Conservation (phyloP, 2,888 invertebrate species). For the Lamproptera curius region DNA sequence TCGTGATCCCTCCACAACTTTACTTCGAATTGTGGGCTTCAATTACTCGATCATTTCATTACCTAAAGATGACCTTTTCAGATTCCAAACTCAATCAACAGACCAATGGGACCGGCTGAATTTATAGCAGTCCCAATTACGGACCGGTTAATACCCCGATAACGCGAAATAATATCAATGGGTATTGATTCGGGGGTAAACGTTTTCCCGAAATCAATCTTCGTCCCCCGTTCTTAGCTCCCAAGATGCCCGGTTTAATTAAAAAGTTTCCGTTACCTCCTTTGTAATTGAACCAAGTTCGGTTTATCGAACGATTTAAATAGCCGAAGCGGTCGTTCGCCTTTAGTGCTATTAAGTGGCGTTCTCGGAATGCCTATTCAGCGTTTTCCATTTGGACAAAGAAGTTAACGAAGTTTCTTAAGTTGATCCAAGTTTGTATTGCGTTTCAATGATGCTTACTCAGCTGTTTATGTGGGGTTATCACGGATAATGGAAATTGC, state of each 20-base stretch:
- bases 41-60: neutral
- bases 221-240: conserved; percentile 22
- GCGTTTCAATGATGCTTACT: neutral
- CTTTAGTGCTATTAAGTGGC: conserved; percentile 30
- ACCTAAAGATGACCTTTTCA: neutral
- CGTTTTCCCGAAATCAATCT: conserved; percentile 31
- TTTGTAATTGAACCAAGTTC: conserved; percentile 32
- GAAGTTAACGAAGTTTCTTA: conserved; percentile 5
- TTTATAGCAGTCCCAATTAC: neutral
- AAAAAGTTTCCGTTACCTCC: conserved; percentile 32
- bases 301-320: conserved; percentile 30
- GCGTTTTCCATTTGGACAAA: conserved; percentile 12
- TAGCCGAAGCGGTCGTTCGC: conserved; percentile 27
- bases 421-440: conserved; percentile 11
- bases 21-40: too few relatives aligned
- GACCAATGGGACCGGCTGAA: neutral
- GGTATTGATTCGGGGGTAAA: conserved; percentile 8
- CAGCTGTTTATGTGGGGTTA: too few relatives aligned
- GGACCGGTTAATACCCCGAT: neutral
- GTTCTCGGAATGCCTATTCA: conserved; percentile 18
- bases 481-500: too few relatives aligned
- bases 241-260: conserved; percentile 32
- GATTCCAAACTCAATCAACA: neutral
- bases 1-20: too few relatives aligned
- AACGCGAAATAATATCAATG: neutral